Percentiles rank a stretch among this genome's conserved stretches.
Conservation (phyloP, 2,797 vertebrate species). For the Avahi laniger region DNA sequence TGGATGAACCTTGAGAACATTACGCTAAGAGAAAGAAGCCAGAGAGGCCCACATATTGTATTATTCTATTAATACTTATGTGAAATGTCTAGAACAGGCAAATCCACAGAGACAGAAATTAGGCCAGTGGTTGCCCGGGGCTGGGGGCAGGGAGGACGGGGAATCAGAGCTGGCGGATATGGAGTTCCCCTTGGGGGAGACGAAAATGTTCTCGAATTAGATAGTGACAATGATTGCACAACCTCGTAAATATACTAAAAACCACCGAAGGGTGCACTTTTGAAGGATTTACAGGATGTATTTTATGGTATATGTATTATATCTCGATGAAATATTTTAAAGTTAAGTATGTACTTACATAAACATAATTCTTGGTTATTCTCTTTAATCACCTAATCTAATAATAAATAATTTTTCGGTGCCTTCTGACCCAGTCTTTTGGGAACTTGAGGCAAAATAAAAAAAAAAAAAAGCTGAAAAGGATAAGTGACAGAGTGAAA, state of each 20-base stretch:
- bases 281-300: no score
- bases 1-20: background rate
- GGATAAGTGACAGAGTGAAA: background rate
- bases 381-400: background rate
- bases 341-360: background rate
- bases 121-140: accelerated
- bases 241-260: accelerated
- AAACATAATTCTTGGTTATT: background rate
- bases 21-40: background rate
- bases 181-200: accelerated
- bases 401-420: background rate
- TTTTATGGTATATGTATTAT: no score
- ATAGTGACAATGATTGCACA: accelerated
- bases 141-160: accelerated
- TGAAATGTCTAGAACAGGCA: accelerated
- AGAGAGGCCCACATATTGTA: accelerated
- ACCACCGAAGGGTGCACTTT: accelerated
- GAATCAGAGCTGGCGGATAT: accelerated
- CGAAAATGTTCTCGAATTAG: background rate
- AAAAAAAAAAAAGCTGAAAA: accelerated
- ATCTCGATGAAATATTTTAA: background rate
- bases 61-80: accelerated
- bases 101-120: background rate
- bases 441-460: background rate
- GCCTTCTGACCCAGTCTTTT: background rate